Evolutionary conservation across 2,888 invertebrate genomes (phyloP), one percentile per base, ranked within the genome.

Genomic region (Protophormia terraenovae): DNA sequence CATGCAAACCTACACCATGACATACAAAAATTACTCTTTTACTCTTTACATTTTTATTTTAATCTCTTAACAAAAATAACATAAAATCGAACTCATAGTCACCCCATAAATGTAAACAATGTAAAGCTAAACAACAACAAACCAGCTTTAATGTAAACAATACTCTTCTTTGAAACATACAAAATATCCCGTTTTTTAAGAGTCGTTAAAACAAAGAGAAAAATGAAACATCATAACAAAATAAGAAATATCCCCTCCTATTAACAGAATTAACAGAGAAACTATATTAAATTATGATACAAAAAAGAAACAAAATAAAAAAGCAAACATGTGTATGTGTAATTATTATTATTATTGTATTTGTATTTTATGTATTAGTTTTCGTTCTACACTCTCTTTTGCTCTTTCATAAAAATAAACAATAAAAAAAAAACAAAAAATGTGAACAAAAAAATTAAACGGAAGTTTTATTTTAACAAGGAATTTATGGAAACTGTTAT

Each of bases 291-390:
- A 41, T 55, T 78, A 79, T 84, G 66, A 62, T 76, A 62, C 41
- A 71, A n/a, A 62, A 41, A 45, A 60, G 7, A 72, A 64, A 45
- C 45, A 73, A 77, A 69, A 19, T 32, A 69, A 38, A 77, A 71
- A 81, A n/a, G n/a, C 19, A 78, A 83, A 75, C 78, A 89, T 87
- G 86, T 88, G 80, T 87, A 89, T 88, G 88, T 89, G 87, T 88
- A 89, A 88, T 90, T 89, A 89, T 90, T 75, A 88, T 90, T 89
- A 89, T 90, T 82, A 85, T 82, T 85, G 89, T 89, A 90, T 90
- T 90, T 90, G 90, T 90, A 90, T 90, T 91, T 90, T 89, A 90
- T 89, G 89, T 90, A 89, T 91, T 91, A 91, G 90, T 91, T 91
- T 90, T 91, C 35, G 89, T 90, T 91, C 90, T 78, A 90, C 88